Percentiles rank a stretch among this genome's conserved stretches.
Conservation (phyloP, 2,113 vertebrate genomes). For the Poeciliopsis occidentalis region DNA sequence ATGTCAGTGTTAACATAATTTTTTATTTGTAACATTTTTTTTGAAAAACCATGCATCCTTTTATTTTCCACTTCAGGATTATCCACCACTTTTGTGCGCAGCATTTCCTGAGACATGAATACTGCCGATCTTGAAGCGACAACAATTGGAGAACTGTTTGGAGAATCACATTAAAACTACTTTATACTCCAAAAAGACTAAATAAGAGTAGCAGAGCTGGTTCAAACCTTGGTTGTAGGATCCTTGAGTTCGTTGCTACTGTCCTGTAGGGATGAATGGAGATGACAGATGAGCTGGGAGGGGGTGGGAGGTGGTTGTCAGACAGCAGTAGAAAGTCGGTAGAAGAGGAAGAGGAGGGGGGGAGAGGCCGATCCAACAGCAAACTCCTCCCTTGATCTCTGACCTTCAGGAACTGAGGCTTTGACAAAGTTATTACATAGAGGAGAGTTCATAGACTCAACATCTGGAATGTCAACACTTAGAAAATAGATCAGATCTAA, state of each 20-base stretch:
- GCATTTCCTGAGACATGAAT: no score
- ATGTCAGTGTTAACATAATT: no score
- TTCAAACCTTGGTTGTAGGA: constrained; percentile 91
- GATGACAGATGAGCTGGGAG: constrained; percentile 98
- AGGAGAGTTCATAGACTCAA: constrained; percentile 68
- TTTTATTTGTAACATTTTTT: no score
- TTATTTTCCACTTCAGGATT: no score
- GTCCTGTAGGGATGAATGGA: constrained; percentile 99
- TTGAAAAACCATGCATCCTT: no score
- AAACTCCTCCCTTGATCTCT: constrained; percentile 70
- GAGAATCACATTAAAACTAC: no score
- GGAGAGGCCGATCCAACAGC: constrained; percentile 62
- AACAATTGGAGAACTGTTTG: no score
- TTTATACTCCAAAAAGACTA: no score
- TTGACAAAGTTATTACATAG: constrained; percentile 77
- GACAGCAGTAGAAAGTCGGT: constrained; percentile 80
- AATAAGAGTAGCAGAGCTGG: constrained; percentile 20
- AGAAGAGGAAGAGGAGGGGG: constrained; percentile 43
- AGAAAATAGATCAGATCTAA: constrained; percentile 41
- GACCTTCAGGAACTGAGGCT: constrained; percentile 78
- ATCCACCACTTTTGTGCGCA: no score
- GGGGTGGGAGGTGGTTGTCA: constrained; percentile 77
- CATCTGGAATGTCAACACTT: constrained; percentile 73
- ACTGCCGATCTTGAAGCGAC: no score
- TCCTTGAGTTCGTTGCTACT: constrained; percentile 99